Conservation (phyloP, 2,113 vertebrate genomes). For the Caloenas nicobarica region DNA sequence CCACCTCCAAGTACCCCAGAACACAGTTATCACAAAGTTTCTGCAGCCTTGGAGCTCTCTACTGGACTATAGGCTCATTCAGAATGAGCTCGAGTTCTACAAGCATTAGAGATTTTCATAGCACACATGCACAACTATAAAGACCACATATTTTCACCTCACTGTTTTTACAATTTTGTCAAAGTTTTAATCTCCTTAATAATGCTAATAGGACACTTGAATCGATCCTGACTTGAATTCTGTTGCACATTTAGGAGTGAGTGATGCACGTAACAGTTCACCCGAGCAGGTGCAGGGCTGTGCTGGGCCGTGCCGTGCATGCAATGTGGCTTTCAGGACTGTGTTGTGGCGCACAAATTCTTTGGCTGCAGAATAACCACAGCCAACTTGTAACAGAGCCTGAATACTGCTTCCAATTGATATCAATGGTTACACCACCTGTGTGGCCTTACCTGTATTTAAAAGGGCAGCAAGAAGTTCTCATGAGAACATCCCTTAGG, state of each 20-base stretch:
- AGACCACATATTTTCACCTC: background rate
- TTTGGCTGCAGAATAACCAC: background rate
- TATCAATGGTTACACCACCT: fast-evolving
- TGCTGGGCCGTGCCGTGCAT: background rate
- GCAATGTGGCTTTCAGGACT: fast-evolving
- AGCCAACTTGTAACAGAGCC: background rate
- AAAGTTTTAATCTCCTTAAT: background rate
- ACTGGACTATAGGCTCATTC: background rate
- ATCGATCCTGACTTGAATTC: background rate
- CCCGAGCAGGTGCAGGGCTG: background rate
- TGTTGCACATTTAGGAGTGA: background rate
- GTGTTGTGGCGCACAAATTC: background rate
- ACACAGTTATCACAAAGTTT: too few relatives aligned
- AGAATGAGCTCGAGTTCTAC: background rate
- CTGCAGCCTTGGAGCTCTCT: background rate
- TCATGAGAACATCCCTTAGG: background rate
- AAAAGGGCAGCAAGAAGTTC: background rate
- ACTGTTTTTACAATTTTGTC: background rate
- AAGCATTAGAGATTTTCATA: background rate
- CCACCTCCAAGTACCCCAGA: too few relatives aligned
- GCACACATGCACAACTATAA: fast-evolving
- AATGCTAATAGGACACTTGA: background rate
- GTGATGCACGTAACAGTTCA: background rate
- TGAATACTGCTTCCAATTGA: background rate
- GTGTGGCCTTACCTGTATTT: background rate